Conservation (phyloP, 2,797 vertebrate genomes). For the Petrocephalus schoutedeni region DNA sequence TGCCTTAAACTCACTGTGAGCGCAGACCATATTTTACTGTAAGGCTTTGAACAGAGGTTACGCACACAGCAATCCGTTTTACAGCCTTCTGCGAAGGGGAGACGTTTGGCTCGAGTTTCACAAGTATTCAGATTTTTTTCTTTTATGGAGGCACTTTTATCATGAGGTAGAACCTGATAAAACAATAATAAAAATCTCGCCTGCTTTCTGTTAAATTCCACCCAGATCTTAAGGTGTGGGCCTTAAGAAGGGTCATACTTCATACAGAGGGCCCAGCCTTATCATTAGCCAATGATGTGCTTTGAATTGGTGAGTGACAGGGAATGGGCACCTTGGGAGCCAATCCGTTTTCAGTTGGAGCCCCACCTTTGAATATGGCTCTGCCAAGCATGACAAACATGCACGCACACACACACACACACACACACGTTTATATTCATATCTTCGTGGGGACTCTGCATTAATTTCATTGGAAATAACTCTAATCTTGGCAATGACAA, state of each 20-base stretch:
- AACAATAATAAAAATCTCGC: not conserved
- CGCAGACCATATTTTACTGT: conserved; percentile 34
- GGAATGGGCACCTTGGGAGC: not conserved
- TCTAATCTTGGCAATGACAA: not conserved
- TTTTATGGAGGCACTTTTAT: not conserved
- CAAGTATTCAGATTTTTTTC: not conserved
- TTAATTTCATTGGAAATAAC: not conserved
- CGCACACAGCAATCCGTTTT: not conserved
- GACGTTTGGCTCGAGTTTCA: not conserved
- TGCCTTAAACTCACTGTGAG: conserved; percentile 46
- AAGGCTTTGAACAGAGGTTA: conserved; percentile 13
- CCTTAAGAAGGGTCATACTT: not conserved
- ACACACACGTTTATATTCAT: conserved; percentile 22
- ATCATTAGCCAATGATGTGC: not conserved
- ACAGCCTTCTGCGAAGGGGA: conserved; percentile 20
- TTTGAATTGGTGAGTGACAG: not conserved
- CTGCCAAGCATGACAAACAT: not conserved
- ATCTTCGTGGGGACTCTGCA: not conserved
- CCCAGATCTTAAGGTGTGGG: not conserved
- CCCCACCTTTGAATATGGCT: not conserved
- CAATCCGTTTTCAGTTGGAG: not conserved
- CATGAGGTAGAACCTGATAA: not conserved
- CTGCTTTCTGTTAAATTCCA: not conserved
- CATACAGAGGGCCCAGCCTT: not conserved
- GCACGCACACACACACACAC: conserved; percentile 11